A percentile compares a stretch with the other conserved stretches of the same genome.
Conservation (phyloP, 1,140 invertebrate species). For the Odontomachus brunneus region DNA sequence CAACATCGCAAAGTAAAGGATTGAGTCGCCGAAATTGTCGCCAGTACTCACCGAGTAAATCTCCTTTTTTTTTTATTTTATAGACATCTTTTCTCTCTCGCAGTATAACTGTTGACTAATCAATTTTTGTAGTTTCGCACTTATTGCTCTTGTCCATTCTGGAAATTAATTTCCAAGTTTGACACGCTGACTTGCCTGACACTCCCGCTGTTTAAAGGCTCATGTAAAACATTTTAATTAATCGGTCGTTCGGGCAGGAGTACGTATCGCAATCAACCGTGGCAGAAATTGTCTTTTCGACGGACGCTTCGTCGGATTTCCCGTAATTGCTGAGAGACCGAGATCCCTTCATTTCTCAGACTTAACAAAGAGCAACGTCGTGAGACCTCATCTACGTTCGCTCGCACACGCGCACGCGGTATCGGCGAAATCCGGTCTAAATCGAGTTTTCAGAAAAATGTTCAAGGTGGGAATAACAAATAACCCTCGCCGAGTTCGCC, state of each 20-base stretch:
- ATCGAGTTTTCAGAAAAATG: slow-evolving; percentile 67
- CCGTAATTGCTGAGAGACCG: slow-evolving; percentile 42
- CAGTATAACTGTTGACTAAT: too few relatives aligned
- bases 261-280: slow-evolving; percentile 17
- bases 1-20: too few relatives aligned
- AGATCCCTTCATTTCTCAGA: slow-evolving; percentile 46
- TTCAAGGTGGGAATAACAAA: slow-evolving; percentile 57
- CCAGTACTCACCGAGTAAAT: too few relatives aligned
- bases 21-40: too few relatives aligned
- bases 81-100: too few relatives aligned
- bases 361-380: slow-evolving; percentile 51
- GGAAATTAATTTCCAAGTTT: too few relatives aligned
- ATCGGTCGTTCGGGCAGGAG: neutral
- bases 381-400: slow-evolving; percentile 34
- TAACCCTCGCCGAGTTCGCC: slow-evolving; percentile 7
- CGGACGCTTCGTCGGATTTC: slow-evolving; percentile 37
- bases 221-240: neutral
- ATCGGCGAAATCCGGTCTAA: slow-evolving; percentile 53
- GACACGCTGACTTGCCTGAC: too few relatives aligned
- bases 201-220: too few relatives aligned
- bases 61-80: too few relatives aligned
- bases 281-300: slow-evolving; percentile 6
- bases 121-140: too few relatives aligned
- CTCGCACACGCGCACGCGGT: slow-evolving; percentile 7
- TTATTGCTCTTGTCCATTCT: too few relatives aligned